These are phyloP conservation scores for Drosophila meridionalis DNA, from an alignment of 2,888 invertebrate genomes.

Conservation along the genomic window DNA sequence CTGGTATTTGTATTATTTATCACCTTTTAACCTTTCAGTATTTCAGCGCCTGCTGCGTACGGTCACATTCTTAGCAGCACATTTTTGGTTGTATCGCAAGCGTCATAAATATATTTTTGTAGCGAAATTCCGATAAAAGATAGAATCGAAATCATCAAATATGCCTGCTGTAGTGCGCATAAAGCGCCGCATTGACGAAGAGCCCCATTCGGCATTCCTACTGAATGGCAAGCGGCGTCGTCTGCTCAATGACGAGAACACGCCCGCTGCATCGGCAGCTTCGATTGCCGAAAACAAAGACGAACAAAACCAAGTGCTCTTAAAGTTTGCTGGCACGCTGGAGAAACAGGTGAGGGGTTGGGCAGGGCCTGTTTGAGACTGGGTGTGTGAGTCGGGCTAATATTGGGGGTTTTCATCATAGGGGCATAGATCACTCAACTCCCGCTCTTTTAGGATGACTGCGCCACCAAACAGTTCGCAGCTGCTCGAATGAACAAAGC, in stretches of 20 bases:
- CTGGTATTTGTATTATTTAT: constrained; percentile 6
- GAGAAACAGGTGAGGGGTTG: constrained; percentile 87
- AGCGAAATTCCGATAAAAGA: constrained; percentile 38
- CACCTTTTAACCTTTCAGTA: background rate
- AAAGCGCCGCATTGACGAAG: constrained; percentile 90
- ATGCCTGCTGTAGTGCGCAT: constrained; percentile 88
- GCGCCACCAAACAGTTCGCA: constrained; percentile 84
- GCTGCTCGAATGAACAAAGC: constrained; percentile 85
- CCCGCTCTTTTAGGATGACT: constrained; percentile 84
- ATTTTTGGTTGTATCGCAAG: constrained; percentile 22
- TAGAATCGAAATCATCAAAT: constrained; percentile 31
- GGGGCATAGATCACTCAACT: background rate
- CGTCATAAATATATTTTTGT: constrained; percentile 14
- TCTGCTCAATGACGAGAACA: constrained; percentile 84
- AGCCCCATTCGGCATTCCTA: constrained; percentile 89
- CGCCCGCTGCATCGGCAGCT: constrained; percentile 12
- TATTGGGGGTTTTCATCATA: too few relatives aligned
- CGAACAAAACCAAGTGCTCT: constrained; percentile 87
- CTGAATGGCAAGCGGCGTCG: constrained; percentile 90
- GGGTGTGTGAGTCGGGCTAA: too few relatives aligned
- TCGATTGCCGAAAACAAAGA: constrained; percentile 48
- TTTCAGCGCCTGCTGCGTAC: background rate
- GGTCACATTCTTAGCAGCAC: constrained; percentile 26
- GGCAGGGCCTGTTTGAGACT: background rate
- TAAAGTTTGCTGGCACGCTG: constrained; percentile 91